These are phyloP conservation scores for Oenanthe melanoleuca DNA, from an alignment of 2,113 vertebrate genomes.

Conservation along the genomic window DNA sequence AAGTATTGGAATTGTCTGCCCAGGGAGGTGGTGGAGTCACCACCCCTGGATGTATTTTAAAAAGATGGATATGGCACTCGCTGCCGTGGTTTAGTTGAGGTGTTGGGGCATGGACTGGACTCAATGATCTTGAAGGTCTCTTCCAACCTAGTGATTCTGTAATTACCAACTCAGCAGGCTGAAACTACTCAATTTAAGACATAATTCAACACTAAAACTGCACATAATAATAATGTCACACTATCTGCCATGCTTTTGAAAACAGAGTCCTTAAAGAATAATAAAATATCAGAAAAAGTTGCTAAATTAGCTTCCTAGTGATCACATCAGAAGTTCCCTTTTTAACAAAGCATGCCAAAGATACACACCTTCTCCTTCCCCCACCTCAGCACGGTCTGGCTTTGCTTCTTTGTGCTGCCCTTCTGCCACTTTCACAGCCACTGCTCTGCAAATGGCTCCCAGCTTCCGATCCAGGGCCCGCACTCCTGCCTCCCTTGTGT, in stretches of 20 bases:
- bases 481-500: conserved; percentile 94
- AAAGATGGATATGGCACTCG: no score
- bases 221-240: not conserved
- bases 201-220: not conserved
- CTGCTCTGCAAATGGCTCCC: conserved; percentile 91
- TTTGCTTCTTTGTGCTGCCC: conserved; percentile 81
- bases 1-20: no score
- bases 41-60: no score
- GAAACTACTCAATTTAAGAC: not conserved
- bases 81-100: no score
- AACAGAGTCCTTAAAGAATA: not conserved
- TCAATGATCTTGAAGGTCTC: no score
- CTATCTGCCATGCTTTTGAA: not conserved
- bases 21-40: no score
- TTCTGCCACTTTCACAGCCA: conserved; percentile 95
- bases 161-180: not conserved
- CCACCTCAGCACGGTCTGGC: conserved; percentile 60
- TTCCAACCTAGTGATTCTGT: no score
- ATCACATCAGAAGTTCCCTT: not conserved
- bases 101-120: no score
- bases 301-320: not conserved
- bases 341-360: not conserved
- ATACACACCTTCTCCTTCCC: conserved; percentile 76
- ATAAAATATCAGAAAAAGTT: not conserved
- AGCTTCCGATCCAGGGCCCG: conserved; percentile 94